A percentile compares a stretch with the other conserved stretches of the same genome.
phyloP scores from a whole-genome alignment of 2,888 invertebrate genomes.

The Eledona agricola region DNA sequence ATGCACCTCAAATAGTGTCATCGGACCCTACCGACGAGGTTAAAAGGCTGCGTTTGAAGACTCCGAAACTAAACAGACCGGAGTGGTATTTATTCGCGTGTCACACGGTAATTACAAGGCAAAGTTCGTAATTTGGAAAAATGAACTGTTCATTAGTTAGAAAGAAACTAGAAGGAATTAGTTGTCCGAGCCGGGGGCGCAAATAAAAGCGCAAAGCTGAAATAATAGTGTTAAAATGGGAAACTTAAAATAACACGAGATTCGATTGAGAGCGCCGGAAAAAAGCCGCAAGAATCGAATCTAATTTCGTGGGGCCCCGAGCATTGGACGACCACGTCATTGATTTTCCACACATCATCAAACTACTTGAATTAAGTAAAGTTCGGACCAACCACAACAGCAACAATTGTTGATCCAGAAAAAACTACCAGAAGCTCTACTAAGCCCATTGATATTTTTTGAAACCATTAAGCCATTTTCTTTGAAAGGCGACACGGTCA shows the following conservation, averaged over 20 bases:
- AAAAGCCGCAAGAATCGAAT: conserved; percentile 14
- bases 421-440: too few species aligned
- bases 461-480: conserved; percentile 11
- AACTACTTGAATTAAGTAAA: conserved; percentile 8
- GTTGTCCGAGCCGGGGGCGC: too few species aligned
- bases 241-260: too few species aligned
- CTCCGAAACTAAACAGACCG: conserved; percentile 8
- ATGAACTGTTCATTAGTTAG: too few species aligned
- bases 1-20: conserved; percentile 41
- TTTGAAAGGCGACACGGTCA: conserved; percentile 14
- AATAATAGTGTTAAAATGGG: too few species aligned
- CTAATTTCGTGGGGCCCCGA: conserved; percentile 9
- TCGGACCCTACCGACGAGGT: conserved; percentile 42
- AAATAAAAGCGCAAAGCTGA: too few species aligned
- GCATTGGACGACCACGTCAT: conserved; percentile 8
- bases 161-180: too few species aligned
- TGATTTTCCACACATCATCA: conserved; percentile 10
- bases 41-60: conserved; percentile 37
- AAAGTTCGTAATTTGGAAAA: too few species aligned
- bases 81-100: conserved; percentile 6
- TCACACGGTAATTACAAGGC: too few species aligned
- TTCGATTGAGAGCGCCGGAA: conserved; percentile 6
- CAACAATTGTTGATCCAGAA: too few species aligned
- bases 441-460: conserved; percentile 2
- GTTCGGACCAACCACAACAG: too few species aligned